phyloP scores from a whole-genome alignment of 2,113 vertebrate genomes.

The Tetrax tetrax region DNA sequence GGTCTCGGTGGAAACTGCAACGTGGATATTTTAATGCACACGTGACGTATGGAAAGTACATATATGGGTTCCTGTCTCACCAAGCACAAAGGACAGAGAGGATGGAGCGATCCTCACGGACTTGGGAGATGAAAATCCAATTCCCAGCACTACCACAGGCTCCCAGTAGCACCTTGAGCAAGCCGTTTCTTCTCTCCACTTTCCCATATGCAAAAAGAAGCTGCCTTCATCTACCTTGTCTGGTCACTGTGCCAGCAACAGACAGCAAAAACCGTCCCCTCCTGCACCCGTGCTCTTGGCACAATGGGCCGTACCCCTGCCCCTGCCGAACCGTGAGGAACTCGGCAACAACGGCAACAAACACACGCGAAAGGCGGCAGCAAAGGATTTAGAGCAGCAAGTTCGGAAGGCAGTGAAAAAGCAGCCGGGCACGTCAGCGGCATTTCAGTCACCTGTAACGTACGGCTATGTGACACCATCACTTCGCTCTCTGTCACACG shows the following conservation, averaged over 20 bases:
- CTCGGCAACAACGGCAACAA: neutral
- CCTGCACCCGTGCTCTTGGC: neutral
- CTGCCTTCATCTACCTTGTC: neutral
- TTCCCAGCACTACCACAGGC: neutral
- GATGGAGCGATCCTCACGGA: accelerated
- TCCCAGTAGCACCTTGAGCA: neutral
- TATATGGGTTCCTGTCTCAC: neutral
- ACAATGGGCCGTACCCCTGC: neutral
- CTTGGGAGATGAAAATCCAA: neutral
- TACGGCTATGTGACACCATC: neutral
- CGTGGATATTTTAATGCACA: neutral
- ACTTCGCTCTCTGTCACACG: neutral
- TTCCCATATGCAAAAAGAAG: neutral
- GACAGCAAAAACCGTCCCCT: neutral
- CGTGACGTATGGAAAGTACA: accelerated
- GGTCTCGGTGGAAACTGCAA: neutral
- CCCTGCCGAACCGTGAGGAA: neutral
- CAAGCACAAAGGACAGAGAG: neutral
- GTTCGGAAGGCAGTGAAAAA: neutral
- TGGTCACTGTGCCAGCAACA: neutral
- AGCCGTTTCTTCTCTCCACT: neutral
- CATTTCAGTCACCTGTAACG: neutral
- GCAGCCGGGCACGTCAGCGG: neutral
- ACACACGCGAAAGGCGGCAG: neutral
- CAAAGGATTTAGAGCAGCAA: neutral